Percentiles rank a stretch among this genome's conserved stretches.
These are phyloP conservation scores for Cyanocitta stelleri DNA, from an alignment of 2,113 vertebrate genomes.

Conservation along the genomic window DNA sequence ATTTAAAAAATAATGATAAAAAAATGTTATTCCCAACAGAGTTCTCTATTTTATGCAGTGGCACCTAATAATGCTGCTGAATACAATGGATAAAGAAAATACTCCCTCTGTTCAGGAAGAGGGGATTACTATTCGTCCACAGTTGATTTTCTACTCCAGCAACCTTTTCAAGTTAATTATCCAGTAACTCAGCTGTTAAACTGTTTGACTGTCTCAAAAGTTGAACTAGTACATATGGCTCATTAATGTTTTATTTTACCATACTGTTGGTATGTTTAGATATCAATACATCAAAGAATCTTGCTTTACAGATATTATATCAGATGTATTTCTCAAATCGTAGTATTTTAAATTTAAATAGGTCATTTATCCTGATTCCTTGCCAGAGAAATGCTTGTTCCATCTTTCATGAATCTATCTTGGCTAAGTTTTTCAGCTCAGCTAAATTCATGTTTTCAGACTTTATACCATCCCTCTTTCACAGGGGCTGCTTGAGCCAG, in stretches of 20 bases:
- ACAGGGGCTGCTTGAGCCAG: accelerated
- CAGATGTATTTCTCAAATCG: neutral
- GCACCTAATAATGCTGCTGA: neutral
- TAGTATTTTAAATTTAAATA: neutral
- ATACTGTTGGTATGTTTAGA: neutral
- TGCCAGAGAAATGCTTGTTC: neutral
- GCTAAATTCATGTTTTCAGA: neutral
- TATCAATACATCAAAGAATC: neutral
- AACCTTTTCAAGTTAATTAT: neutral
- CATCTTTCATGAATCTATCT: neutral
- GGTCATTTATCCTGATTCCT: neutral
- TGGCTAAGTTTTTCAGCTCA: neutral
- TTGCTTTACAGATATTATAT: neutral
- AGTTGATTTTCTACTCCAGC: neutral
- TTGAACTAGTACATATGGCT: neutral
- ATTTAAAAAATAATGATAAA: neutral
- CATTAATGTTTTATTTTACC: neutral
- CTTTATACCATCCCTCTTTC: neutral
- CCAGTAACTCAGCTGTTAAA: neutral
- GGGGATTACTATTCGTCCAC: neutral
- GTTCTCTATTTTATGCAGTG: neutral
- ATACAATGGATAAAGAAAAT: neutral
- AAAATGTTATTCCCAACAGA: neutral
- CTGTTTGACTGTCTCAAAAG: neutral
- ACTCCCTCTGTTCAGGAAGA: neutral